Evolutionary conservation across 1,140 invertebrate genomes (phyloP).

Genomic region (Tetranychus urticae): DNA sequence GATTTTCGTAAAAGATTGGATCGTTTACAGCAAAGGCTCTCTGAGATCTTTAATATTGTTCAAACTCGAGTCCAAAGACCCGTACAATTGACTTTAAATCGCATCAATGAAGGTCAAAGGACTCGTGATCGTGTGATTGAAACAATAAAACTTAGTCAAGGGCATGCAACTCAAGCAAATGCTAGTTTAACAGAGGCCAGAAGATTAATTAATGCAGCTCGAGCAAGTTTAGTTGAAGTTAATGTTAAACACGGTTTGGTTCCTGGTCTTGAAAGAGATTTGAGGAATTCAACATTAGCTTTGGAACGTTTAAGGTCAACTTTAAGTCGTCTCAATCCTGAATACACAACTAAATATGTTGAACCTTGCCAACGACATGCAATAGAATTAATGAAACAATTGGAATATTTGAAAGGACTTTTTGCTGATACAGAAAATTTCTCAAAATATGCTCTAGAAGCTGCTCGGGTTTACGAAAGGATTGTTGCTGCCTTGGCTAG

Average conservation of each 20-base stretch:
- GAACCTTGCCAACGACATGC: constrained; percentile 39
- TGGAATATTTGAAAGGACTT: constrained; percentile 30
- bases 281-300: constrained; percentile 16
- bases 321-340: constrained; percentile 35
- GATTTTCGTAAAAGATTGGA: constrained; percentile 8
- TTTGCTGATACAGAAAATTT: constrained; percentile 13
- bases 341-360: constrained; percentile 38
- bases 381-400: constrained; percentile 31
- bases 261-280: constrained; percentile 7
- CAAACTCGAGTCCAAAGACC: constrained; percentile 14
- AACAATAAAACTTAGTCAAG: constrained; percentile 1
- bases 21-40: constrained; percentile 7
- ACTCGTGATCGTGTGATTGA: constrained; percentile 3
- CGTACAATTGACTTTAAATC: constrained; percentile 5
- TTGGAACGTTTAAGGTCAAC: constrained; percentile 15
- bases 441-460: constrained; percentile 33
- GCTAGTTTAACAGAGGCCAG: constrained; percentile 10
- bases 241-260: constrained; percentile 10
- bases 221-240: constrained; percentile 8
- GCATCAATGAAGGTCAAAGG: constrained; percentile 5
- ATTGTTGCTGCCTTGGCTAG: constrained; percentile 39
- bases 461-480: constrained; percentile 53
- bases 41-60: constrained; percentile 10
- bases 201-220: constrained; percentile 9
- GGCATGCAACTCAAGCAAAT: constrained; percentile 3